phyloP scores from a whole-genome alignment of 2,113 vertebrate species.

The Sceloporus tristichus region DNA sequence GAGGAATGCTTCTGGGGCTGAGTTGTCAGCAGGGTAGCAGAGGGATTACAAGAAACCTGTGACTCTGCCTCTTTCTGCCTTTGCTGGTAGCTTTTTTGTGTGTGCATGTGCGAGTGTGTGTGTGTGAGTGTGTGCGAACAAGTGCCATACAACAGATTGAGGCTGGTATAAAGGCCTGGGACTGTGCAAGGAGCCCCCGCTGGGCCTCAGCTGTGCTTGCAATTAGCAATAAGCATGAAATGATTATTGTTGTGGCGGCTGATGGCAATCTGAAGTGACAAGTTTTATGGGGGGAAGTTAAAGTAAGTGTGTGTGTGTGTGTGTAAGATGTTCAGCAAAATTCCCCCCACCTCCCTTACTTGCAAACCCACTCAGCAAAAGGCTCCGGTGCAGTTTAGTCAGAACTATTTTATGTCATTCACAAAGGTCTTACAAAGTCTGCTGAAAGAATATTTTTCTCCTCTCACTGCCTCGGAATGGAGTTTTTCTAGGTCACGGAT shows the following conservation, averaged over 20 bases:
- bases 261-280: conserved; percentile 98
- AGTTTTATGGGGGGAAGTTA: conserved; percentile 90
- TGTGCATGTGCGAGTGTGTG: conserved; percentile 64
- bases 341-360: conserved; percentile 57
- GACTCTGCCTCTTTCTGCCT: conserved; percentile 99
- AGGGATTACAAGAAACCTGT: conserved; percentile 99
- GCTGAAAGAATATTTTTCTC: conserved; percentile 83
- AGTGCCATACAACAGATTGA: conserved; percentile 91
- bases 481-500: conserved; percentile 84
- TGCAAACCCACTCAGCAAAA: conserved; percentile 73
- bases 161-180: conserved; percentile 89
- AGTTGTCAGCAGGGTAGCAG: conserved; percentile 89
- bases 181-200: conserved; percentile 90
- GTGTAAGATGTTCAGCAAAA: conserved; percentile 78
- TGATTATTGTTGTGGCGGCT: conserved; percentile 96
- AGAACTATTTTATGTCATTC: conserved; percentile 76
- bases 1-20: conserved; percentile 93
- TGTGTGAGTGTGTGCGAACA: conserved; percentile 87
- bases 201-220: conserved; percentile 99
- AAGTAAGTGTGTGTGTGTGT: conserved; percentile 67
- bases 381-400: conserved; percentile 69
- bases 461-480: conserved; percentile 77
- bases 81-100: conserved; percentile 86
- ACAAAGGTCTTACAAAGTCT: conserved; percentile 76
- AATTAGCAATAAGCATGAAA: conserved; percentile 99